These are phyloP conservation scores for Lysandra coridon DNA, from an alignment of 2,888 invertebrate genomes.

Conservation along the genomic window DNA sequence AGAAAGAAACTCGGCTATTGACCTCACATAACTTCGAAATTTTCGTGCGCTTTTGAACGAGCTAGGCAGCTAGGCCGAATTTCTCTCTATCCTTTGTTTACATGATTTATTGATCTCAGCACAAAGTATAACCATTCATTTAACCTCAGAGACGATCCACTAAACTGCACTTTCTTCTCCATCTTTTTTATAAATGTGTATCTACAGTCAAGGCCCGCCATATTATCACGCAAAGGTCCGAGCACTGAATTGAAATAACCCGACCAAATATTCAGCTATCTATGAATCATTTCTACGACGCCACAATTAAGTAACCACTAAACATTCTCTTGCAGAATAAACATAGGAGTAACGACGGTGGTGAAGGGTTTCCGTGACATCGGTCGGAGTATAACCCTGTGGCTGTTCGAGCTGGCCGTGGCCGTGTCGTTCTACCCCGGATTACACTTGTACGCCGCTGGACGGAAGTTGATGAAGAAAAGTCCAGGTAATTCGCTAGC, in stretches of 20 bases:
- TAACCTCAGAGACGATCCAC: not conserved
- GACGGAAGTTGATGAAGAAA: conserved; percentile 49
- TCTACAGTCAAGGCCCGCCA: too few relatives aligned
- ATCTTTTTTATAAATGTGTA: too few relatives aligned
- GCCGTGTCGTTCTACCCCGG: conserved; percentile 60
- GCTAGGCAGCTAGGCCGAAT: too few relatives aligned
- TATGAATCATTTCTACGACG: not conserved
- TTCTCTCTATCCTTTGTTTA: too few relatives aligned
- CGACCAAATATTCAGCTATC: not conserved
- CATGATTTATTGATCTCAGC: too few relatives aligned
- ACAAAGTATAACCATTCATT: not conserved
- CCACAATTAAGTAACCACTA: not conserved
- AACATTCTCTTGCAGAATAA: conserved; percentile 55
- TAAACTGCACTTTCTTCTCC: not conserved
- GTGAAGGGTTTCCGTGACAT: conserved; percentile 67
- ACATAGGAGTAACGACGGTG: conserved; percentile 60
- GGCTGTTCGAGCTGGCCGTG: conserved; percentile 60
- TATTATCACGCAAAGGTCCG: too few relatives aligned
- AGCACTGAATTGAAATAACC: too few relatives aligned
- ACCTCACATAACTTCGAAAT: not conserved
- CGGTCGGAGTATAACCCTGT: conserved; percentile 58
- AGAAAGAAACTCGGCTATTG: not conserved
- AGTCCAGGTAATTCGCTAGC: conserved; percentile 46
- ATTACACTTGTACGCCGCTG: conserved; percentile 52
- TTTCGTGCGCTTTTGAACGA: not conserved